Base-by-base conservation (phyloP, 2,113 vertebrate species). In the Myotis brandtii region DNA sequence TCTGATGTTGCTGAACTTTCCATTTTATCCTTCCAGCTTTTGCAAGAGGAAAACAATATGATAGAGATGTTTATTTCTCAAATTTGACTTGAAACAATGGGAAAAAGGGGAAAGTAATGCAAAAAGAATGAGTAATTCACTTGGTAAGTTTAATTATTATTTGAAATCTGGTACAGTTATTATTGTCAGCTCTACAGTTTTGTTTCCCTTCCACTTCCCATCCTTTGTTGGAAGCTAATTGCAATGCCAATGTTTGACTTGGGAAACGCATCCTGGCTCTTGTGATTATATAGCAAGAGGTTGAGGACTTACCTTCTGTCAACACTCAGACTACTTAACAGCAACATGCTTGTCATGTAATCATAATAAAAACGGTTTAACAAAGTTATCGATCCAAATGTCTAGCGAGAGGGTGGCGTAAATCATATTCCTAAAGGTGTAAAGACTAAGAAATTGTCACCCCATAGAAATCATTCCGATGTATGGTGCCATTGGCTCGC, bases 241-340 rank as follows among this genome's bases (percentile, higher is more conserved):
- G 93, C 3, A 76, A 75, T 6, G 5, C 56, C 48, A 46, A 20
- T 16, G 87, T 87, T 89, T 86, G 72, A 50, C 69, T 59, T 84
- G 50, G 54, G 59, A 86, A 88, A 95, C 3, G 62, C 32, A 37
- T 50, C 50, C n/a, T 72, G 43, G 62, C 34, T 79, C 59, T 32
- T n/a, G n/a, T 67, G 79, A 86, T 64, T 79, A 85, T 5, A 95
- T 0, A 70, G 34, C 59, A 87, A 77, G 73, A 85, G 95, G 37
- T 0, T 69, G n/a, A 96, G 64, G 34, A 97, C 94, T 97, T 97
- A 97, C 94, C 91, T 97, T 96, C 54, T 48, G 30, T 79, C 54
- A 97, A 82, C 32, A 88, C 25, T 81, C 86, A 95, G 27, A 84
- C 27, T 88, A 94, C 11, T 86, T 70, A 66, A 84, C 95, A 67